Base-by-base conservation (phyloP, 37 sponge, comb jelly and placozoan species). In the Agelas oroides region DNA sequence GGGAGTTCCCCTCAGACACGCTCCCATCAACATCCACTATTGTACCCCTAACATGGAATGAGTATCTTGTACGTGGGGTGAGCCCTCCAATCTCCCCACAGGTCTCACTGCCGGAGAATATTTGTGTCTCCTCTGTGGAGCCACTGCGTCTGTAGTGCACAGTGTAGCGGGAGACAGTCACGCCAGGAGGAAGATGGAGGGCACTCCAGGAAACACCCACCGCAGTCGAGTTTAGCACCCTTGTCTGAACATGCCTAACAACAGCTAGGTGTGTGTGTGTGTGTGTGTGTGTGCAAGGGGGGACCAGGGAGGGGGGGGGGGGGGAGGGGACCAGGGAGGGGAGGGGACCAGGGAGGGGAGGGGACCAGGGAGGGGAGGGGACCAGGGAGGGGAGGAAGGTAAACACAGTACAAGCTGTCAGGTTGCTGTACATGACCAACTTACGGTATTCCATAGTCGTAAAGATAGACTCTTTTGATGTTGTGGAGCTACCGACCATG, bases 21-120 rank as follows among this genome's bases (percentile, higher is more conserved):
- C 41, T 41, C 24, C 72, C 72, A 68, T 68, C 69, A 19, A 68
- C 13, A 2, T 71, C 72, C 72, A 20, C 3, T 1, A 71, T 24
- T 23, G 21, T 40, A 1, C 41, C 72, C 17, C 5, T 3, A n/a
- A 71, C 72, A 8, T n/a, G 37, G 52, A 71, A 46, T 2, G 5
- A 1, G 72, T 71, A 71, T 38, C 2, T 23, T 2, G 72, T 23
- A 46, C 13, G 37, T 40, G 72, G 37, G 24, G 8, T 46, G 41
- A 71, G 72, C 12, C 72, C 72, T 17, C 18, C 53, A 6, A 71
- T 13, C 15, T 38, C n/a, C 15, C 52, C 72, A 71, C 17, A 24
- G 72, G 20, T 24, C 17, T 14, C 46, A 23, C n/a, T 12, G 24
- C 11, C 52, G 5, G 72, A 5, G 15, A 40, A 23, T 12, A 31